Base-by-base conservation (phyloP, 2,888 invertebrate species). In the Andrena minutula region DNA sequence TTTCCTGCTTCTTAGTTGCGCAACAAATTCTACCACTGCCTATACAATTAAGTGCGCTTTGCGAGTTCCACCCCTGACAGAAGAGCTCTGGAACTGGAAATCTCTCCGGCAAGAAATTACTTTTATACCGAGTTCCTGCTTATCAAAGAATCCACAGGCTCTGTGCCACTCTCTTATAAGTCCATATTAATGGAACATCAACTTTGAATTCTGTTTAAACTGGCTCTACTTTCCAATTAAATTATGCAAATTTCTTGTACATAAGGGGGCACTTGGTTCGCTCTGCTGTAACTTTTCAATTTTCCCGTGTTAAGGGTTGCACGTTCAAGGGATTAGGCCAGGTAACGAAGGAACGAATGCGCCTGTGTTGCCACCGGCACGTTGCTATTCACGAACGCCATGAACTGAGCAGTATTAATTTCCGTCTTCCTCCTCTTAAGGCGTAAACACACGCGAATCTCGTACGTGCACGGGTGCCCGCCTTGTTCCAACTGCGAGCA, bases 351-450 rank as follows among this genome's bases (percentile, higher is more conserved):
- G 47, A 71, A 79, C 61, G 41, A 53, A 35, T 56, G 73, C 32
- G 32, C 73, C 35, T 72, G 23, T 20, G 66, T 63, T 58, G 66
- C 80, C 53, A 26, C 35, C 35, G 23, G 32, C 76, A 65, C 85
- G 70, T 76, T 74, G 77, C 79, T 79, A 88, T 83, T 84, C 83
- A 32, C 56, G 82, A 86, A 84, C 56, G 79, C 75, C 84, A 80
- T 78, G 75, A 84, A 86, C 77, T 86, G 76, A 86, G 73, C 89
- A 88, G 89, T 88, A 88, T 90, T 89, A 83, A 85, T 88, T 88
- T 89, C 79, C 78, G 88, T 86, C 89, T 85, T 88, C 85, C 89
- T 76, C 60, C 76, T 56, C 69, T 69, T 60, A 74, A 72, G 51
- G 63, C 28, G 69, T 79, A 79, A 82, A 74, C 75, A 73, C 47